Evolutionary conservation across 2,888 invertebrate genomes (phyloP), one percentile per base, ranked within the genome.

Genomic region (Tiliacea aurago): DNA sequence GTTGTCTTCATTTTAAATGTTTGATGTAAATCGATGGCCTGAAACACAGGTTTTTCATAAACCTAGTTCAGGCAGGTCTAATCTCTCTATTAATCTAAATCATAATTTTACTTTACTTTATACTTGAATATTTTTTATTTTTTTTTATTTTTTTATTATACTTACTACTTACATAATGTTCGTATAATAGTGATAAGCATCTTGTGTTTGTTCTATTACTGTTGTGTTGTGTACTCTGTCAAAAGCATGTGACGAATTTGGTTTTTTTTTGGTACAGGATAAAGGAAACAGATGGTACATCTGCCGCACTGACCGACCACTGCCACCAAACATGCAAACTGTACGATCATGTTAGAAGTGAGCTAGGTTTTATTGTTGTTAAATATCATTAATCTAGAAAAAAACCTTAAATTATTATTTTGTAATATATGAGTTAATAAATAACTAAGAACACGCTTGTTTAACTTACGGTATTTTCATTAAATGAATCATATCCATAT

Each of bases 361-460:
- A 64, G 41, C 9, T 53, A 53, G 5, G 2, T 53, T 28, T 37
- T 18, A 33, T 18, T n/a, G 15, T 64, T 51, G 15, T 33, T 37
- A n/a, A 63, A 20, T 63, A 15, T 64, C 10, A 63, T 47, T 15
- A 13, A 33, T 28, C 9, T 63, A 47, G 5, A 15, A 33, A 47
- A 20, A 9, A 20, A 13, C 20, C 7, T 28, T 20, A 47, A 10
- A 18, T 4, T 66, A 43, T 45, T 33, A 33, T 23, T 70, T 70
- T 67, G 66, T n/a, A 55, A 33, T 70, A 70, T 37, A 70, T 45
- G 10, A 70, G 9, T 45, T 18, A 66, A n/a, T 33, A 15, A 28
- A 28, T 49, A 49, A 64, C 10, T 33, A n/a, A n/a, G n/a, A n/a
- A 37, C n/a, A n/a, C 10, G 15, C 15, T 53, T n/a, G n/a, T 37